Conservation (phyloP, 2,888 invertebrate genomes). For the Acrobasis suavella region DNA sequence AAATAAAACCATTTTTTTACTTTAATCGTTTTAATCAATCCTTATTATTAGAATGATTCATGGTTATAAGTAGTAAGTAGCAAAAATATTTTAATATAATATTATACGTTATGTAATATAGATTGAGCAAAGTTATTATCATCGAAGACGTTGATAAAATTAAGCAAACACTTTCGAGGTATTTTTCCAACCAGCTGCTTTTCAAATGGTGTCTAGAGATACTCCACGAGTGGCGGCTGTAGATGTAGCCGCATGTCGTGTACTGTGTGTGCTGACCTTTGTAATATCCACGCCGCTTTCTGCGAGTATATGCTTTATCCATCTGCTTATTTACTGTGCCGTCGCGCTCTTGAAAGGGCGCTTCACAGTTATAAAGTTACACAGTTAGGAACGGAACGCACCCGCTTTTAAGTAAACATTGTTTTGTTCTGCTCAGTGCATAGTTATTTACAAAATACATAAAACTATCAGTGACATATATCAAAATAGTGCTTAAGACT, state of each 20-base stretch:
- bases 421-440: no score
- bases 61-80: no score
- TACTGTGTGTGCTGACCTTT: conserved; percentile 15
- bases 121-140: not conserved
- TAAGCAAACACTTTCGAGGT: not conserved
- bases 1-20: not conserved
- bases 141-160: not conserved
- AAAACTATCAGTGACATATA: no score
- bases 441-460: no score
- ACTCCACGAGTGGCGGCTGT: conserved; percentile 6
- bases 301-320: conserved; percentile 28
- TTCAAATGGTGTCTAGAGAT: not conserved
- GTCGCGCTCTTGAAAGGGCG: conserved; percentile 23
- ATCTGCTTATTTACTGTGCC: conserved; percentile 28
- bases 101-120: not conserved
- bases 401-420: no score
- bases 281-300: conserved; percentile 26
- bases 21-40: not conserved
- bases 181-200: not conserved
- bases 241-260: conserved; percentile 19
- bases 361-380: conserved; percentile 19
- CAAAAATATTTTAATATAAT: not conserved
- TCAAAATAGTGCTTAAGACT: no score
- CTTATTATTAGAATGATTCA: no score
- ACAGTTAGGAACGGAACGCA: no score